A percentile compares a stretch with the other conserved stretches of the same genome.
Evolutionary conservation across 2,113 vertebrate species (phyloP).

Genomic region (Varanus komodoensis): DNA sequence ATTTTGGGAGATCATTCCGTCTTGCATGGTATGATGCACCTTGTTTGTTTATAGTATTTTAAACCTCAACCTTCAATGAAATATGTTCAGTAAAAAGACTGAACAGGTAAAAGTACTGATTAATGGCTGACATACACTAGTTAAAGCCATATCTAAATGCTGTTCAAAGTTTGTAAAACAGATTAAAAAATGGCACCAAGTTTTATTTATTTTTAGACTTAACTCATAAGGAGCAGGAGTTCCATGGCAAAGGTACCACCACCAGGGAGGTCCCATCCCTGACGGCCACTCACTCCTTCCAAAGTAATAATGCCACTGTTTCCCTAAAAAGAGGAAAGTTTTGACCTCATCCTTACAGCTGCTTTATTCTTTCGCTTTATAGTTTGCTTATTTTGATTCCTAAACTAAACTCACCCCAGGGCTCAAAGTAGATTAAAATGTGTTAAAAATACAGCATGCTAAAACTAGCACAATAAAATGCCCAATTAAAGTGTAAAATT

Average conservation of each 20-base stretch:
- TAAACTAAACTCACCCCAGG: neutral
- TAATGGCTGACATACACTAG: neutral
- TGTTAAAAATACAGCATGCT: neutral
- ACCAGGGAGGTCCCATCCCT: neutral
- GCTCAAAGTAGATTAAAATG: neutral
- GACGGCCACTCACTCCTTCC: neutral
- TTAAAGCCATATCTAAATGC: neutral
- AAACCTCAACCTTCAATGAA: too few species aligned
- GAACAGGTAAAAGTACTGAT: neutral
- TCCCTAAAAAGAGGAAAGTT: neutral
- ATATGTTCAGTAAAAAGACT: neutral
- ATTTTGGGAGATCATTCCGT: neutral
- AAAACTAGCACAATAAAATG: slow-evolving; percentile 14
- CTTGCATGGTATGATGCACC: neutral
- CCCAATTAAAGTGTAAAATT: slow-evolving; percentile 30
- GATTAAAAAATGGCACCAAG: too few species aligned
- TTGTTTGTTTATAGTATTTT: neutral
- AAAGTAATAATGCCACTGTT: neutral
- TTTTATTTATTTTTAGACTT: neutral
- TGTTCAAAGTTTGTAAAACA: neutral
- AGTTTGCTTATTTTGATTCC: slow-evolving; percentile 10
- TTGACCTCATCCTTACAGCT: neutral
- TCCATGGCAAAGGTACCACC: neutral
- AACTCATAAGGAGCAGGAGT: neutral
- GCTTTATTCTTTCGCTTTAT: neutral